Conservation (phyloP, 1,140 invertebrate genomes). For the Drosophila baimaii region DNA sequence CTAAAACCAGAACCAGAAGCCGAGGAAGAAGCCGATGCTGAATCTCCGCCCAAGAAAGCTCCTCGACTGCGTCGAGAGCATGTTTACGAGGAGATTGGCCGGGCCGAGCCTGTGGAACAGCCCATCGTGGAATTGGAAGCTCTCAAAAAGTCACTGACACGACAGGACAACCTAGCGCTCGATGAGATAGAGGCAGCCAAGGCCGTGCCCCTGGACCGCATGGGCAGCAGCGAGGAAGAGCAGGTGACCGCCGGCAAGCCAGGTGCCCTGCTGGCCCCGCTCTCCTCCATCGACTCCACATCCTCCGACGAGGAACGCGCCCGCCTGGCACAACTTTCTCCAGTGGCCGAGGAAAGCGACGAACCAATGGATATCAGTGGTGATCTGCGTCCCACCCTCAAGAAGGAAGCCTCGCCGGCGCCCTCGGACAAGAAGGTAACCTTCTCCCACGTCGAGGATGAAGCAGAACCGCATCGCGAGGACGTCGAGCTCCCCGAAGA, state of each 20-base stretch:
- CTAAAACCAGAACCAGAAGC: conserved; percentile 1
- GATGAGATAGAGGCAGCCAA: conserved; percentile 74
- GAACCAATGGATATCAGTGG: conserved; percentile 37
- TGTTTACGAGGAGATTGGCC: conserved; percentile 86
- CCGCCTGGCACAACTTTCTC: conserved; percentile 61
- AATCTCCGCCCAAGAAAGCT: conserved; percentile 75
- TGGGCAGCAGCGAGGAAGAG: conserved; percentile 84
- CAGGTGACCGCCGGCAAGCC: conserved; percentile 56
- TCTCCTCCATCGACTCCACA: conserved; percentile 82
- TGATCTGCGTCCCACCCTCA: conserved; percentile 61
- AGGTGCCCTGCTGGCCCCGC: conserved; percentile 60
- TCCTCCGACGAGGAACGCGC: conserved; percentile 78
- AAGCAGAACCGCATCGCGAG: conserved; percentile 80
- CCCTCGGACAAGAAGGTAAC: conserved; percentile 83
- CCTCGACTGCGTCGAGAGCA: conserved; percentile 86
- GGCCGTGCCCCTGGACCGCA: conserved; percentile 73
- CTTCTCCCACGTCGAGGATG: conserved; percentile 83
- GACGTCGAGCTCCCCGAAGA: conserved; percentile 78
- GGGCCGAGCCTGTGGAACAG: conserved; percentile 57
- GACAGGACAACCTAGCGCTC: conserved; percentile 64
- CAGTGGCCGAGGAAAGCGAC: conserved; percentile 77
- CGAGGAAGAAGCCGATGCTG: conserved; percentile 14
- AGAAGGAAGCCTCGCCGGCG: conserved; percentile 79
- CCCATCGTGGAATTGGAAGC: conserved; percentile 62
- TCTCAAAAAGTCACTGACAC: conserved; percentile 68